phyloP scores from a whole-genome alignment of 2,113 vertebrate genomes.

The Heliornis fulica region DNA sequence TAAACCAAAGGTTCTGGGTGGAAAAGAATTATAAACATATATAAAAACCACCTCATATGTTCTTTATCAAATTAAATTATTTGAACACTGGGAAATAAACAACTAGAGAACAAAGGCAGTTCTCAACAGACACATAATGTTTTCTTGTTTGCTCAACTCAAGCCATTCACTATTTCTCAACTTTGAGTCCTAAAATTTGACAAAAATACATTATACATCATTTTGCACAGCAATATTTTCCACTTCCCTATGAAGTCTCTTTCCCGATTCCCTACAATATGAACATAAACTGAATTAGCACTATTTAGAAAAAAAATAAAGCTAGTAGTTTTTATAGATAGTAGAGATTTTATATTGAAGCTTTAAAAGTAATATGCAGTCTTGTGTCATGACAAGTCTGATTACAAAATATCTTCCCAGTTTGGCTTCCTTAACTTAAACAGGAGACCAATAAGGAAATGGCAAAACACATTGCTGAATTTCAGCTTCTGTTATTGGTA shows the following conservation, averaged over 20 bases:
- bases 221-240: background rate
- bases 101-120: background rate
- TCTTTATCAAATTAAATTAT: background rate
- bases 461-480: background rate
- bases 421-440: background rate
- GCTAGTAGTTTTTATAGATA: background rate
- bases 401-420: background rate
- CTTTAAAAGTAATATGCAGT: background rate
- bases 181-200: background rate
- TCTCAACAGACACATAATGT: background rate
- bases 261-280: background rate
- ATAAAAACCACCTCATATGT: background rate
- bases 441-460: background rate
- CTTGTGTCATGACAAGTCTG: rapidly evolving
- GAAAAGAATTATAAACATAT: background rate
- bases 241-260: background rate
- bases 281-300: background rate
- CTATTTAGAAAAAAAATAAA: background rate
- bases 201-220: background rate
- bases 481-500: background rate
- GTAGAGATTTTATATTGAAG: background rate
- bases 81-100: background rate
- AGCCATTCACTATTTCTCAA: background rate
- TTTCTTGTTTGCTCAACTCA: background rate
- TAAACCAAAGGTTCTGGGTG: background rate